phyloP scores from a whole-genome alignment of 2,888 invertebrate genomes.

The Sylvicola fuscatus region DNA sequence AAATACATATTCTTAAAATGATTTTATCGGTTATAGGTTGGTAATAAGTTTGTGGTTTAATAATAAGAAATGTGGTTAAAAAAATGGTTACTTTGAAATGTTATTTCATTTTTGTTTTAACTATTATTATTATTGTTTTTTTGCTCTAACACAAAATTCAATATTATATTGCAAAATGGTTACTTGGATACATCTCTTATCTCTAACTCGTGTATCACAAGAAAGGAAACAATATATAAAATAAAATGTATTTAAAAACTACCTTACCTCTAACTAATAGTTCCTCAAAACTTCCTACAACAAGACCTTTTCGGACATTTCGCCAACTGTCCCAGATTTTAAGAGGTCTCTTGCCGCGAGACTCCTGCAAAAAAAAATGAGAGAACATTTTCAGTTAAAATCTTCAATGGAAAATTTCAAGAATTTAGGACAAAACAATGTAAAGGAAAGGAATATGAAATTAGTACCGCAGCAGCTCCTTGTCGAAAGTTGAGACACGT shows the following conservation, averaged over 20 bases:
- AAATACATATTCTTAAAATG: too few relatives aligned
- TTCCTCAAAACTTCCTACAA: conserved; percentile 81
- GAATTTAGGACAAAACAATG: background rate
- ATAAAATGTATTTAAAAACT: background rate
- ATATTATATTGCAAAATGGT: too few relatives aligned
- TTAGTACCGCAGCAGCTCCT: conserved; percentile 14
- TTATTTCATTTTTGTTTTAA: too few relatives aligned
- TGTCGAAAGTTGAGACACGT: conserved; percentile 27
- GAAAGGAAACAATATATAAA: too few relatives aligned
- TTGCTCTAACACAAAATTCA: too few relatives aligned
- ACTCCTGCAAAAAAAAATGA: conserved; percentile 43
- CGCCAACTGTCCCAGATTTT: conserved; percentile 94
- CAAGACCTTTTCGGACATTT: conserved; percentile 81
- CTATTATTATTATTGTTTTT: too few relatives aligned
- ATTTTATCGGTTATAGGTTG: too few relatives aligned
- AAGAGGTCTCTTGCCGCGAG: conserved; percentile 90
- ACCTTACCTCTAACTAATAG: conserved; percentile 54
- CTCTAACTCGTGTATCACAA: too few relatives aligned
- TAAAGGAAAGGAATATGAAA: background rate
- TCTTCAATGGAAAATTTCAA: background rate
- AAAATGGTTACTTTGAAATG: too few relatives aligned
- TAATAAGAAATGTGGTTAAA: too few relatives aligned
- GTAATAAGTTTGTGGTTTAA: too few relatives aligned
- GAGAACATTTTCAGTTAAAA: conserved; percentile 3
- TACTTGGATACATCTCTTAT: too few relatives aligned